phyloP scores from a whole-genome alignment of 2,888 invertebrate species.

The Willowsia nigromaculata region DNA sequence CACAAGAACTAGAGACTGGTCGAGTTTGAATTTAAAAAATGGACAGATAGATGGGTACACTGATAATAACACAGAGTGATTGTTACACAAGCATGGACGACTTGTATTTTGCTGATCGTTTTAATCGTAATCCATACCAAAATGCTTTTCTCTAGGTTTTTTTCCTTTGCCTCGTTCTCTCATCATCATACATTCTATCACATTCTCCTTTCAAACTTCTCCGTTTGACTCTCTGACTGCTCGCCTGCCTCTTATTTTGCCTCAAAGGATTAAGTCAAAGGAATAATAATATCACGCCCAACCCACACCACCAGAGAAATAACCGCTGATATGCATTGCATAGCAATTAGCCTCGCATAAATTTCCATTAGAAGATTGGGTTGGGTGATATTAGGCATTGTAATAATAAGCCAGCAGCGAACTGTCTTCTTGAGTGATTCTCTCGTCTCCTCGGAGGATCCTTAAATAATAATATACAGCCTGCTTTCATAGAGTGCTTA shows the following conservation, averaged over 20 bases:
- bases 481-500: slow-evolving; percentile 37
- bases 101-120: slow-evolving; percentile 34
- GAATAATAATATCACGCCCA: slow-evolving; percentile 73
- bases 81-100: slow-evolving; percentile 20
- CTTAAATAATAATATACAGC: slow-evolving; percentile 45
- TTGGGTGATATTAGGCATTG: slow-evolving; percentile 71
- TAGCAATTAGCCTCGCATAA: slow-evolving; percentile 78
- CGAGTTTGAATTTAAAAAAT: slow-evolving; percentile 1
- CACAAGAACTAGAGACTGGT: neutral
- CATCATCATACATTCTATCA: slow-evolving; percentile 21
- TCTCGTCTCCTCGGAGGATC: slow-evolving; percentile 19
- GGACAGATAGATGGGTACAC: slow-evolving; percentile 34
- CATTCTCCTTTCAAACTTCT: neutral
- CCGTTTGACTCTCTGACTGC: slow-evolving; percentile 28
- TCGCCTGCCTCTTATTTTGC: slow-evolving; percentile 24
- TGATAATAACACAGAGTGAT: slow-evolving; percentile 26
- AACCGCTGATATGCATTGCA: slow-evolving; percentile 74
- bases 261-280: slow-evolving; percentile 51
- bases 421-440: slow-evolving; percentile 70
- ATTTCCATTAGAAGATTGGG: slow-evolving; percentile 77
- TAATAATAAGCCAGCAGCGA: slow-evolving; percentile 71
- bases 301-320: slow-evolving; percentile 70
- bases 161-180: neutral
- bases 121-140: slow-evolving; percentile 14
- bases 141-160: neutral